A percentile compares a stretch with the other conserved stretches of the same genome.
Conservation (phyloP, 1,140 invertebrate species). For the Macrobrachium rosenbergii region DNA sequence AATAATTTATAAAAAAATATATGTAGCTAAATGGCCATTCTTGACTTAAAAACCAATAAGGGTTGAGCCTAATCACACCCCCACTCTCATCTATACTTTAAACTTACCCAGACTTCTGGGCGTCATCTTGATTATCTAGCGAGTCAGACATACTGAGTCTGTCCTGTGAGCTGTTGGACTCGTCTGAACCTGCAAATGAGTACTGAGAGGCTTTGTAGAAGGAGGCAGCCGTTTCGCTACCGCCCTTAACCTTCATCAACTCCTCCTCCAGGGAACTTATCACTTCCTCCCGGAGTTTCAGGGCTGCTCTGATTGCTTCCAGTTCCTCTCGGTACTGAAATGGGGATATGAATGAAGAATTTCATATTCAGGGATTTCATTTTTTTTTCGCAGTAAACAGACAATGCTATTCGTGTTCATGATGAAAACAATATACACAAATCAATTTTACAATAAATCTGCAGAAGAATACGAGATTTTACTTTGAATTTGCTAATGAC, state of each 20-base stretch:
- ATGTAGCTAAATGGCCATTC: no score
- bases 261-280: constrained; percentile 60
- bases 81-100: no score
- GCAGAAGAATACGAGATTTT: no score
- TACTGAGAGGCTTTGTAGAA: constrained; percentile 40
- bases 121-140: constrained; percentile 58
- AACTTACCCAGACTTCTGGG: constrained; percentile 60
- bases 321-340: constrained; percentile 61
- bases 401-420: no score
- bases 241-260: constrained; percentile 44
- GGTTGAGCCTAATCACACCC: no score
- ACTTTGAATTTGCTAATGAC: no score
- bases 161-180: constrained; percentile 57
- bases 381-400: not conserved
- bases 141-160: constrained; percentile 52
- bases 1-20: no score
- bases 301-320: constrained; percentile 46
- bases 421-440: no score
- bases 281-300: constrained; percentile 52
- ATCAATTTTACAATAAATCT: no score
- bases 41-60: no score
- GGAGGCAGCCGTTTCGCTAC: not conserved
- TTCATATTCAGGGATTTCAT: not conserved
- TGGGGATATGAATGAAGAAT: not conserved
- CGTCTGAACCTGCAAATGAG: constrained; percentile 55